A percentile compares a stretch with the other conserved stretches of the same genome.
phyloP scores from a whole-genome alignment of 2,888 invertebrate species.

The Endotricha flammealis region DNA sequence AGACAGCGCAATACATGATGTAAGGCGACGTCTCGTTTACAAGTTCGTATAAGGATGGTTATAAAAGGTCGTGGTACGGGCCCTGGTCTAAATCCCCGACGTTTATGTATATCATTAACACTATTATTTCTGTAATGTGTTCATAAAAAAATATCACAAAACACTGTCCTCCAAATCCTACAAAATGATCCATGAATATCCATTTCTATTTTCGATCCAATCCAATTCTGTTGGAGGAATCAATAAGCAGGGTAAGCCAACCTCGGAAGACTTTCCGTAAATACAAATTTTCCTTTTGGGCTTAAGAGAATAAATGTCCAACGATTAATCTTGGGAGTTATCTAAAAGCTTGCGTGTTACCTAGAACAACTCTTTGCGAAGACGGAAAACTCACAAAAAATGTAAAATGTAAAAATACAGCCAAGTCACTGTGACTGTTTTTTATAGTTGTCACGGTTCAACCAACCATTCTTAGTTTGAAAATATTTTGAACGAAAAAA shows the following conservation, averaged over 20 bases:
- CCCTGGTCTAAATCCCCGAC: too few species aligned
- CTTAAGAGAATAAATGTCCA: conserved; percentile 17
- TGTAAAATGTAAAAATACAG: background rate
- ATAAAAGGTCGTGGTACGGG: too few species aligned
- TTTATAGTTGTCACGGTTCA: too few species aligned
- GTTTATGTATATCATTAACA: too few species aligned
- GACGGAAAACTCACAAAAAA: background rate
- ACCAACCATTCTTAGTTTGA: too few species aligned
- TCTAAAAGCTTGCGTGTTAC: conserved; percentile 12
- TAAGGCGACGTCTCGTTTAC: too few species aligned
- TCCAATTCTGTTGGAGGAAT: conserved; percentile 8
- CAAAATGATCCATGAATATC: conserved; percentile 1
- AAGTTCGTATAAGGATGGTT: too few species aligned
- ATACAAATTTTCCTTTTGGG: conserved; percentile 11
- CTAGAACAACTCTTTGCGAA: conserved; percentile 4
- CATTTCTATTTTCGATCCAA: conserved; percentile 1
- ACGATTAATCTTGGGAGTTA: conserved; percentile 15
- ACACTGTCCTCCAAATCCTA: background rate
- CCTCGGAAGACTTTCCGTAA: conserved; percentile 10
- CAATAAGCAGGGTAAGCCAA: conserved; percentile 10
- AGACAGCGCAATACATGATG: too few species aligned
- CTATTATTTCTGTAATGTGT: too few species aligned
- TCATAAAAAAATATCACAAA: too few species aligned
- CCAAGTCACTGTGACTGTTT: too few species aligned
- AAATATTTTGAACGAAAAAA: too few species aligned